Base-by-base conservation (phyloP, 2,113 vertebrate genomes). In the Pelobates fuscus region DNA sequence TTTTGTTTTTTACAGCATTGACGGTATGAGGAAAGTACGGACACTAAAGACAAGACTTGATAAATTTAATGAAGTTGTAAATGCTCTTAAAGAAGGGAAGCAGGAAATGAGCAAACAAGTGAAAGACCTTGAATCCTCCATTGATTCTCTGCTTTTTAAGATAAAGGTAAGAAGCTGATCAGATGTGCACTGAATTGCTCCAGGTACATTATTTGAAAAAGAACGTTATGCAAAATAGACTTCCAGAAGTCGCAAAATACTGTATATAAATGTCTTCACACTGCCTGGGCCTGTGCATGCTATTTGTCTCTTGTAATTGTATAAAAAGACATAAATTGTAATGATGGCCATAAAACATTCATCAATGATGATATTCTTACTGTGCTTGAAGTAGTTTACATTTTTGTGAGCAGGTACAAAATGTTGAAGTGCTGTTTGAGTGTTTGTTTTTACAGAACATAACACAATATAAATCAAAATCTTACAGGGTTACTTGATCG, bases 41-140 rank as follows among this genome's bases (percentile, higher is more conserved):
- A 93, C 86, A 0, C 86, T 99, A 87, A 96, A 95, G 82, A 91
- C 84, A 52, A 89, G 94, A 52, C 95, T 97, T 70, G 84, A 81
- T 68, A 92, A 91, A 77, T 95, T 99, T 80, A 98, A 90, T 20
- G 93, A 96, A 87, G 96, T 97, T 79, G 95, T 96, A 60, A 89
- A 73, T 30, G 93, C 90, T 1, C 82, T 99, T 73, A 98, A 96
- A 85, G 96, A 98, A 71, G 96, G 95, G 1, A 96, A 98, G 63
- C 86, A 89, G 10, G 95, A 98, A 78, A 91, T 96, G 90, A 95
- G 84, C 82, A 89, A 89, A 29, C 94, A 97, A 82, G 78, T 97
- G 78, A 89, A 92, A 78, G 87, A 94, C 1, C 91, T 99, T 81
- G 96, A 98, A 30, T 58, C 77, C 63, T 94, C 95, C 71, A 93